Evolutionary conservation across 2,113 vertebrate species (phyloP).

Genomic region (Oryzias javanicus): DNA sequence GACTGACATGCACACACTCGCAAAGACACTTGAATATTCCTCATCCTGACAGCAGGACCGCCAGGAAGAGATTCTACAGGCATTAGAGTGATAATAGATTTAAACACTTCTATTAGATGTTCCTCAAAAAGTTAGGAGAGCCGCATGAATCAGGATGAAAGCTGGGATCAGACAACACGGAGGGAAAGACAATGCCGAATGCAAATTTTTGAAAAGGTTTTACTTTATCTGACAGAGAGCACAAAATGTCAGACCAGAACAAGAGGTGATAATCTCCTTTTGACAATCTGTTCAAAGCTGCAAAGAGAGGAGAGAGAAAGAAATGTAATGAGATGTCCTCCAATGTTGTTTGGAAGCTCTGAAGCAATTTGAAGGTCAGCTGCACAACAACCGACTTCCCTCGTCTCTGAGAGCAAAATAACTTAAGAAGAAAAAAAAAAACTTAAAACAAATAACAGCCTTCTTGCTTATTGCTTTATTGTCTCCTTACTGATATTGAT

Average conservation of each 20-base stretch:
- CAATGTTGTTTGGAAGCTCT: conserved; percentile 20
- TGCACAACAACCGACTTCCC: conserved; percentile 42
- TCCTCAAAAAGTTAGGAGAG: conserved; percentile 21
- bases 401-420: conserved; percentile 53
- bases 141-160: conserved; percentile 11
- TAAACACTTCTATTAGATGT: conserved; percentile 17
- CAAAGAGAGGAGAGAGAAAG: conserved; percentile 1
- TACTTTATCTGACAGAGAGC: not conserved
- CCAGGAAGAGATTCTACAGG: conserved; percentile 1
- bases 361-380: conserved; percentile 63
- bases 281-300: conserved; percentile 13
- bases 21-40: conserved; percentile 23
- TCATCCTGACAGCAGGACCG: conserved; percentile 1
- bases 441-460: conserved; percentile 33
- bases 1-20: conserved; percentile 6
- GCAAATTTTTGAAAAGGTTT: conserved; percentile 12
- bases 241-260: conserved; percentile 2
- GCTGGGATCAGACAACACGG: conserved; percentile 9
- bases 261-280: conserved; percentile 26
- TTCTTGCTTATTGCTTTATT: conserved; percentile 44
- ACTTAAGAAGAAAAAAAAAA: conserved; percentile 14
- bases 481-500: conserved; percentile 66
- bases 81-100: conserved; percentile 11
- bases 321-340: conserved; percentile 27
- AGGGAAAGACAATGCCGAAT: conserved; percentile 11